Conservation (phyloP, 2,888 invertebrate genomes). For the Clanis bilineata region DNA sequence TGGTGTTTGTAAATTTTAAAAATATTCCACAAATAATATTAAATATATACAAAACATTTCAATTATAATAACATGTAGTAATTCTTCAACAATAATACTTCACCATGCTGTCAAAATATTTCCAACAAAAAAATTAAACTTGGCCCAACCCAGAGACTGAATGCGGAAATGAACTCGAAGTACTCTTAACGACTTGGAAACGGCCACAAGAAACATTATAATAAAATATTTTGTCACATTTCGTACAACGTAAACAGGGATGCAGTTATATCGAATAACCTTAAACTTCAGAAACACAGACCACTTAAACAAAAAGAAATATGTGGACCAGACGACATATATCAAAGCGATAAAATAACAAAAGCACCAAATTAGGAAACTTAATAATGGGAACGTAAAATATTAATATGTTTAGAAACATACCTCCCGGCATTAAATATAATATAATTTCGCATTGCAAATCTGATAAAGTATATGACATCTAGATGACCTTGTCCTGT, state of each 20-base stretch:
- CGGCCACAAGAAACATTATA: conserved; percentile 3
- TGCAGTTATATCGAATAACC: neutral
- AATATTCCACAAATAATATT: neutral
- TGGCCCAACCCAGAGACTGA: neutral
- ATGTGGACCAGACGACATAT: neutral
- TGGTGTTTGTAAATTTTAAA: too few species aligned
- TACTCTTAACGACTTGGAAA: neutral
- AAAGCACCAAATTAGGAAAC: neutral
- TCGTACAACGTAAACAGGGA: neutral
- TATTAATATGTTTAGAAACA: neutral
- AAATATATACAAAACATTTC: neutral
- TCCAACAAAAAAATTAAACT: neutral
- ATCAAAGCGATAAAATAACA: neutral
- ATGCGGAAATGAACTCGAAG: neutral
- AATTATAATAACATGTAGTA: neutral
- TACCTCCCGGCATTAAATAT: neutral
- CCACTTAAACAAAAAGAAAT: conserved; percentile 17
- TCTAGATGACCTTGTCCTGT: neutral
- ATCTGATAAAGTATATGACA: neutral
- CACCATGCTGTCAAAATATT: neutral
- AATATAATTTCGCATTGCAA: neutral
- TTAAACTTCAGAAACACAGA: conserved; percentile 17
- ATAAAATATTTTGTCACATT: conserved; percentile 7
- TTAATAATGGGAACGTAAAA: neutral
- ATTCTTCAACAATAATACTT: neutral